A percentile compares a stretch with the other conserved stretches of the same genome.
Evolutionary conservation across 2,797 vertebrate genomes (phyloP).

Genomic region (Esox masquinongy): DNA sequence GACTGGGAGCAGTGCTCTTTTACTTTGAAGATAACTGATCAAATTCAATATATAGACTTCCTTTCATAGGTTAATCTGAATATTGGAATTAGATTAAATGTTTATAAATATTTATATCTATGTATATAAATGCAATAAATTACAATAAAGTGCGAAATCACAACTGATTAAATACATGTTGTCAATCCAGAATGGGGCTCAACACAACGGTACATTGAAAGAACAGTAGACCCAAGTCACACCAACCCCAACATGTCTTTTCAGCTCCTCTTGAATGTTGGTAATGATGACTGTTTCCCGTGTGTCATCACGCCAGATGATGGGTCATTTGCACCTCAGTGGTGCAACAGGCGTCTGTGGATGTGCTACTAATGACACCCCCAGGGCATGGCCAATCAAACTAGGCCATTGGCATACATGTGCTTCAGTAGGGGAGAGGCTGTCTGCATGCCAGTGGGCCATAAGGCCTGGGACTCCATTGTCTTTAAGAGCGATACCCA

Average conservation of each 20-base stretch:
- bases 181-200: conserved; percentile 2
- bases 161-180: too few relatives aligned
- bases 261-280: conserved; percentile 32
- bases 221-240: conserved; percentile 23
- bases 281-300: conserved; percentile 50
- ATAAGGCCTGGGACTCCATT: conserved; percentile 26
- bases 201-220: conserved; percentile 13
- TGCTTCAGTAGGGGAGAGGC: conserved; percentile 37
- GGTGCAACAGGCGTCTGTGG: conserved; percentile 58
- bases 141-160: too few relatives aligned
- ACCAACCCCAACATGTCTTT: conserved; percentile 12
- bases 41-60: background rate
- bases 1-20: background rate
- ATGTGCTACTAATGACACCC: conserved; percentile 69
- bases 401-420: conserved; percentile 31
- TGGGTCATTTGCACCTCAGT: conserved; percentile 65
- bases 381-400: conserved; percentile 58
- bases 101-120: background rate
- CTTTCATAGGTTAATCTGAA: background rate
- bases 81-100: background rate
- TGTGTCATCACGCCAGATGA: conserved; percentile 63
- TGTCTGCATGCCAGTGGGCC: conserved; percentile 47
- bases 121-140: too few relatives aligned
- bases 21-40: background rate
- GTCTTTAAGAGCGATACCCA: conserved; percentile 18